These are phyloP conservation scores for Amphiura filiformis DNA, from an alignment of 35 echinoderm and acorn worm genomes.

Conservation along the genomic window DNA sequence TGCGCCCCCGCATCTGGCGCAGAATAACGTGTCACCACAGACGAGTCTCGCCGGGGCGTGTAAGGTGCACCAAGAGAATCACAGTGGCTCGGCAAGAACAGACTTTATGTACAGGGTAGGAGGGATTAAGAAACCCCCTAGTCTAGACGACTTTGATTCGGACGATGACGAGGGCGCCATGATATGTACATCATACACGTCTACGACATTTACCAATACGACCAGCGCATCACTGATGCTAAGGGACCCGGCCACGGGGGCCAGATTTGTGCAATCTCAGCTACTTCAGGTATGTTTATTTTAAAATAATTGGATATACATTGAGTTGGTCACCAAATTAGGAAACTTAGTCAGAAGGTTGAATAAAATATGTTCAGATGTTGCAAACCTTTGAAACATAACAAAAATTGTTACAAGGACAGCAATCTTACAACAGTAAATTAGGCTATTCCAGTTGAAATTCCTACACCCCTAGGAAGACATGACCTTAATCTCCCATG, in stretches of 20 bases:
- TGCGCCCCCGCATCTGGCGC: background rate
- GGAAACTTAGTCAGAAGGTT: no score
- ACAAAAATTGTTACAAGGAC: no score
- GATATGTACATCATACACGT: conserved; percentile 22
- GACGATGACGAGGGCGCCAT: background rate
- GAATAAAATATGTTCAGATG: no score
- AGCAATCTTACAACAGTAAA: no score
- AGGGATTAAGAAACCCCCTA: conserved; percentile 11
- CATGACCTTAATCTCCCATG: no score
- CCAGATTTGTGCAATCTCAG: conserved; percentile 90
- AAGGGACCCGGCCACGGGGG: conserved; percentile 83
- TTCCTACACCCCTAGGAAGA: no score
- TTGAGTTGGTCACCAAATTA: no score
- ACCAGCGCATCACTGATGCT: conserved; percentile 77
- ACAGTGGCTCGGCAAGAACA: conserved; percentile 67
- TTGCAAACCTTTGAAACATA: no score
- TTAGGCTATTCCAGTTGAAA: no score
- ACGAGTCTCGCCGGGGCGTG: background rate
- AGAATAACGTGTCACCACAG: background rate
- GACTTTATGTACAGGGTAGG: conserved; percentile 50
- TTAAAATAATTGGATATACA: no score
- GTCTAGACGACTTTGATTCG: background rate
- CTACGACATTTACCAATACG: conserved; percentile 39
- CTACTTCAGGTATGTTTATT: conserved; percentile 97
- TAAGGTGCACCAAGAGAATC: conserved; percentile 59